phyloP scores from a whole-genome alignment of 2,113 vertebrate species.

The Melanocharis versteri region DNA sequence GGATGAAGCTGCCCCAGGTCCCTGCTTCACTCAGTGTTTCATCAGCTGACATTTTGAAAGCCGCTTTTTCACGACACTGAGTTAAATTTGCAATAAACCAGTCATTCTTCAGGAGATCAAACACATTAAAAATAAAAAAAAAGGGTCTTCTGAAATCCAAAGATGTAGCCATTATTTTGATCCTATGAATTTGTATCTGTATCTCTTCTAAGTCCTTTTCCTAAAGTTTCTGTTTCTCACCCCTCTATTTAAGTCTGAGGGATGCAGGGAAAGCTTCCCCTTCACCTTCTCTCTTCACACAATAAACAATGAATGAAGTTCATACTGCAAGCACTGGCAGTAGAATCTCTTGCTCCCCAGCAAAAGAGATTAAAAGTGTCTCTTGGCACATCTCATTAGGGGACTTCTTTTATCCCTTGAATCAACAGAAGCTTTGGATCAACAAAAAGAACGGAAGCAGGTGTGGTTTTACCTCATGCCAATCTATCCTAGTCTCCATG shows the following conservation, averaged over 20 bases:
- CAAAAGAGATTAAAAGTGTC: conserved; percentile 41
- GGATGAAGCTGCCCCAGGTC: background rate
- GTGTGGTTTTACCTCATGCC: conserved; percentile 23
- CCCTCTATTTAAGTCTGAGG: background rate
- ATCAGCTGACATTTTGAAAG: background rate
- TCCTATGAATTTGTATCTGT: background rate
- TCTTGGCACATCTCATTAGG: conserved; percentile 14
- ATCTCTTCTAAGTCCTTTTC: background rate
- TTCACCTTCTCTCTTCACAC: background rate
- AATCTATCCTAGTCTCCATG: background rate
- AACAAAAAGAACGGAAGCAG: conserved; percentile 1
- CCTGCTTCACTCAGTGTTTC: background rate
- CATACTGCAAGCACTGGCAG: background rate
- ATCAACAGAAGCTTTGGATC: conserved; percentile 48
- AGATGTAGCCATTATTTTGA: background rate
- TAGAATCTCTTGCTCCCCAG: background rate
- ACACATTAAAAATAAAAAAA: background rate
- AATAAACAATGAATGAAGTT: conserved; percentile 24
- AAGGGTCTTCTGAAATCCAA: background rate
- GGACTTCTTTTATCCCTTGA: conserved; percentile 27
- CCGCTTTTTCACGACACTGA: background rate
- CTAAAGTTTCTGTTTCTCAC: background rate
- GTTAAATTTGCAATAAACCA: background rate
- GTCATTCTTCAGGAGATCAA: background rate
- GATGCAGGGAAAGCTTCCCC: background rate